Evolutionary conservation across 2,797 vertebrate genomes (phyloP).

Genomic region (Chelmon rostratus): DNA sequence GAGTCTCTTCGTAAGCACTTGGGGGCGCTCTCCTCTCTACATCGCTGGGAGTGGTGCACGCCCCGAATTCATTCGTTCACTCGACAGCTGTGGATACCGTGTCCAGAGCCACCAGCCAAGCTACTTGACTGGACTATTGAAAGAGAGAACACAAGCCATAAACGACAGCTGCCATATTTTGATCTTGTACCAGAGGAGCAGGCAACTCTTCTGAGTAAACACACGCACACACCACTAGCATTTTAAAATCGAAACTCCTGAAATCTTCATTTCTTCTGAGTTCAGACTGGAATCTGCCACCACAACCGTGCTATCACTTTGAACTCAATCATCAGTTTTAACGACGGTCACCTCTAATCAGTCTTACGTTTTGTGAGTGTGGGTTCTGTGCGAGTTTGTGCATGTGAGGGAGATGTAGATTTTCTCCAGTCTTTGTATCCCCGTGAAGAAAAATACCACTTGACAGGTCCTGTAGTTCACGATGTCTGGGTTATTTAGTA

Average conservation of each 20-base stretch:
- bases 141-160: slow-evolving; percentile 81
- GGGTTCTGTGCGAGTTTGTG: slow-evolving; percentile 59
- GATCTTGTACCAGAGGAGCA: slow-evolving; percentile 63
- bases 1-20: slow-evolving; percentile 58
- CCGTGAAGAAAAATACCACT: slow-evolving; percentile 55
- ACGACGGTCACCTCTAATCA: slow-evolving; percentile 34
- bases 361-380: slow-evolving; percentile 61
- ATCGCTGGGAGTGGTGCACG: slow-evolving; percentile 32
- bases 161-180: slow-evolving; percentile 75
- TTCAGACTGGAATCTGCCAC: slow-evolving; percentile 67
- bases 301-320: slow-evolving; percentile 43
- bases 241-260: slow-evolving; percentile 34
- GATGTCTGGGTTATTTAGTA: slow-evolving; percentile 70
- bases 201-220: slow-evolving; percentile 58
- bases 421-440: slow-evolving; percentile 50
- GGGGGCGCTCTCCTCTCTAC: slow-evolving; percentile 36
- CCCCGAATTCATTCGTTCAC: slow-evolving; percentile 51
- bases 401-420: slow-evolving; percentile 47
- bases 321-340: slow-evolving; percentile 61
- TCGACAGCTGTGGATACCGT: slow-evolving; percentile 49
- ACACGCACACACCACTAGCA: slow-evolving; percentile 10
- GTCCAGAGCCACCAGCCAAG: slow-evolving; percentile 61
- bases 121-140: slow-evolving; percentile 57
- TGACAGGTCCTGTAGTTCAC: slow-evolving; percentile 66
- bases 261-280: slow-evolving; percentile 40